Percentiles rank a stretch among this genome's conserved stretches.
These are phyloP conservation scores for Desmodus rotundus DNA, from an alignment of 2,113 vertebrate genomes.

Conservation along the genomic window DNA sequence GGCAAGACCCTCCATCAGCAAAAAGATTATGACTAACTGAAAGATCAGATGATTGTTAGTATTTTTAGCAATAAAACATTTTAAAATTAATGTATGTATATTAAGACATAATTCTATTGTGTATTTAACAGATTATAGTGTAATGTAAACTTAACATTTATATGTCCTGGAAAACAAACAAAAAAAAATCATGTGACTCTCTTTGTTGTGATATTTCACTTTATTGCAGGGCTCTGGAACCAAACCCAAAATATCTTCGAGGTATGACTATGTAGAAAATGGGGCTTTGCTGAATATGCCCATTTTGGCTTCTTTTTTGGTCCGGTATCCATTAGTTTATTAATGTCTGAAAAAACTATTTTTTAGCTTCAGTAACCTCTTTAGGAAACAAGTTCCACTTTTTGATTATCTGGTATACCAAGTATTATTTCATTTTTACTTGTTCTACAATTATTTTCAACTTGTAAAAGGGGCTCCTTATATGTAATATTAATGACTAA, in stretches of 20 bases:
- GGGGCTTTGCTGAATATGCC: neutral
- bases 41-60: neutral
- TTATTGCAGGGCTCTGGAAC: neutral
- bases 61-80: neutral
- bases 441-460: conserved; percentile 1
- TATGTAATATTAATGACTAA: neutral
- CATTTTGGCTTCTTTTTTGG: neutral
- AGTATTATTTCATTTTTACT: neutral
- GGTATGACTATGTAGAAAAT: neutral
- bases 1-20: neutral
- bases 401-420: neutral
- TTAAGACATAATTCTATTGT: neutral
- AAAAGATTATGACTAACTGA: neutral
- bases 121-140: neutral
- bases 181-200: neutral
- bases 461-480: neutral
- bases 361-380: conserved; percentile 8
- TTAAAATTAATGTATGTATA: neutral
- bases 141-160: neutral
- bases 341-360: neutral
- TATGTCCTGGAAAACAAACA: neutral
- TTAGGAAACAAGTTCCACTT: neutral
- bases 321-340: neutral
- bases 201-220: neutral
- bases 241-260: neutral